phyloP scores from a whole-genome alignment of 1,140 invertebrate species.

The Eueides isabella region DNA sequence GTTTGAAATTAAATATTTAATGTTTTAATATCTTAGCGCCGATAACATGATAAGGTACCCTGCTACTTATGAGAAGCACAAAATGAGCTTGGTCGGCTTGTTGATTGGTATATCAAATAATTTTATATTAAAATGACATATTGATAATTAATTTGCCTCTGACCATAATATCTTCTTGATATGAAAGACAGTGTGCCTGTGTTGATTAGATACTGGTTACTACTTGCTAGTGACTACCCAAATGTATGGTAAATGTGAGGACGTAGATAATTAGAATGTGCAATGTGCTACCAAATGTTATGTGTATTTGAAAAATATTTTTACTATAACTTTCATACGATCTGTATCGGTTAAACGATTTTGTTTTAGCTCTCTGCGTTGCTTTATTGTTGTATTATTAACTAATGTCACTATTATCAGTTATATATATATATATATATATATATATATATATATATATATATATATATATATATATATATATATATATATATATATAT shows the following conservation, averaged over 20 bases:
- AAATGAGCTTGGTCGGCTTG: neutral
- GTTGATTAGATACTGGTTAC: conserved; percentile 48
- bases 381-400: conserved; percentile 17
- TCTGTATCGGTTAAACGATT: conserved; percentile 33
- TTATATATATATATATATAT: neutral
- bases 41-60: too few relatives aligned
- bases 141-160: neutral
- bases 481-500: too few relatives aligned
- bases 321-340: conserved; percentile 35
- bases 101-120: neutral
- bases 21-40: too few relatives aligned
- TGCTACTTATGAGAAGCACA: too few relatives aligned
- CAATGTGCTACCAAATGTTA: conserved; percentile 57
- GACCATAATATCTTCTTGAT: neutral
- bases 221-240: too few relatives aligned
- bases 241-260: conserved; percentile 51
- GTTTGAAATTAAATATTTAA: too few relatives aligned
- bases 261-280: conserved; percentile 44
- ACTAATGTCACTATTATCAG: conserved; percentile 6
- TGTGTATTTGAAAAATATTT: conserved; percentile 35
- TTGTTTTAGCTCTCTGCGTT: conserved; percentile 42
- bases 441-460: too few relatives aligned
- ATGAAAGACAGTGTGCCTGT: conserved; percentile 2
- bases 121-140: too few relatives aligned
- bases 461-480: too few relatives aligned